Evolutionary conservation across 2,797 vertebrate species (phyloP), one percentile per base, ranked within the genome.

Genomic region (Tympanoctomys barrerae): DNA sequence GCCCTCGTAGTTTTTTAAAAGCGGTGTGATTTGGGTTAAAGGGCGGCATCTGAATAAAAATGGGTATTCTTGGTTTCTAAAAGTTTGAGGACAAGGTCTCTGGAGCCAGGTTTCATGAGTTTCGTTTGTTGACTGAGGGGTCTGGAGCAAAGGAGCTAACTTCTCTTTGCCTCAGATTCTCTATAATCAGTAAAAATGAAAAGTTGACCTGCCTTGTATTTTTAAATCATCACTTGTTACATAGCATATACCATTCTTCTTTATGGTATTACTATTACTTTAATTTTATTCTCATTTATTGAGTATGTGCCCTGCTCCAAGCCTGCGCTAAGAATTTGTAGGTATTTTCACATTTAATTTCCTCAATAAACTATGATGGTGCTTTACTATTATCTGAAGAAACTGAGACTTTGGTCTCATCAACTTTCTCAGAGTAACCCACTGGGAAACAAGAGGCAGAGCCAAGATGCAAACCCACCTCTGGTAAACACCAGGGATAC

Each of bases 101-200:
- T 91, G 46, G 59, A 87, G 46, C 9, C 12, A 61, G 77, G 39
- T 11, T 71, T 59, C 28, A 13, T n/a, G 42, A 54, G 1, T n/a
- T 77, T 39, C 16, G 2, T 59, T 49, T 66, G 8, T 57, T 73
- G 71, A 42, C 21, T 82, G 62, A 33, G 66, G 79, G 21, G 11
- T 75, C n/a, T 36, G 22, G 24, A 19, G 68, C 61, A 92, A 33
- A 19, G 62, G 77, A 46, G 5, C 8, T 49, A 62, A 77, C 22
- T 81, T 62, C 66, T 90, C 54, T 62, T 18, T 57, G 59, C n/a
- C 82, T 82, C n/a, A 26, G n/a, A 87, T 94, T 94, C 9, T 5
- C 89, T 42, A 39, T 39, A 16, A 7, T 5, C 28, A 26, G 10
- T 42, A 36, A 87, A 77, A 82, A 52, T 59, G 73, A 62, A 57